These are phyloP conservation scores for Lasius fuliginosus DNA, from an alignment of 2,888 invertebrate genomes.

Conservation along the genomic window DNA sequence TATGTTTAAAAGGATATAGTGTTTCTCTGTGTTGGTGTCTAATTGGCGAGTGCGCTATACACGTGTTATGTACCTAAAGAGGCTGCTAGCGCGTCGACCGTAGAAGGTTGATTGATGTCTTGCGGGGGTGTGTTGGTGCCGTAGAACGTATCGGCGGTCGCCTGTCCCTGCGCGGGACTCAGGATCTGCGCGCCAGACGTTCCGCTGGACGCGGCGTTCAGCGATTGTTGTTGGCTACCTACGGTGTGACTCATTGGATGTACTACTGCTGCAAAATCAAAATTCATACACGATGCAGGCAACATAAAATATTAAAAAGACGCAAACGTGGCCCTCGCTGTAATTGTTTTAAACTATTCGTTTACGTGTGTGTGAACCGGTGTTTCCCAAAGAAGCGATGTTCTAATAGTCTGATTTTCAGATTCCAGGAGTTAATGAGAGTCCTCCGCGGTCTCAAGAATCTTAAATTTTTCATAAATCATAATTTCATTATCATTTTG, in stretches of 20 bases:
- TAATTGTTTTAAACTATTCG: slow-evolving; percentile 57
- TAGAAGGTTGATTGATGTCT: slow-evolving; percentile 83
- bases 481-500: neutral
- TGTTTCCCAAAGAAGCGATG: slow-evolving; percentile 10
- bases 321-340: slow-evolving; percentile 48
- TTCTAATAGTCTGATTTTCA: neutral
- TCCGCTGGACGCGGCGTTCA: slow-evolving; percentile 79
- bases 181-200: slow-evolving; percentile 81
- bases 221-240: slow-evolving; percentile 82
- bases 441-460: neutral
- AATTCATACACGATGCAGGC: slow-evolving; percentile 72
- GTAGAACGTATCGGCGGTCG: slow-evolving; percentile 83
- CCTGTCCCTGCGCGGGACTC: slow-evolving; percentile 82
- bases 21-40: neutral
- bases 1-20: neutral
- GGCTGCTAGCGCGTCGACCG: slow-evolving; percentile 83
- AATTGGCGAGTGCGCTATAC: neutral
- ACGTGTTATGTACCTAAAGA: slow-evolving; percentile 78
- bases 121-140: slow-evolving; percentile 84
- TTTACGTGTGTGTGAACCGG: neutral
- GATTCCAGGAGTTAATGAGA: neutral
- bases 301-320: slow-evolving; percentile 59
- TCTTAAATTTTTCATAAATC: neutral
- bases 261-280: slow-evolving; percentile 82
- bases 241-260: slow-evolving; percentile 84